phyloP scores from a whole-genome alignment of 2,888 invertebrate genomes.

The Cantharis flavilabris region DNA sequence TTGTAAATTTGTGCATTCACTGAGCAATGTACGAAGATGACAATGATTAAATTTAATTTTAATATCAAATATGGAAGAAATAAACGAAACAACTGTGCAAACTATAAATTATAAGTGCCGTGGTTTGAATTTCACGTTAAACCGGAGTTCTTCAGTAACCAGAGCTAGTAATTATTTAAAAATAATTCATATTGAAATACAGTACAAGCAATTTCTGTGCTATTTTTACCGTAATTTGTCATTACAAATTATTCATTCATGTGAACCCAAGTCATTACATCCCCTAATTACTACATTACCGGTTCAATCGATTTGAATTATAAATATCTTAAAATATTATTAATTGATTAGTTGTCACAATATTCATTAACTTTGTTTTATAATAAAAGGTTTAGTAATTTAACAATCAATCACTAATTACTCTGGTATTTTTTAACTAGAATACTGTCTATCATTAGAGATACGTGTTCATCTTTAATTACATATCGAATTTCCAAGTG shows the following conservation, averaged over 20 bases:
- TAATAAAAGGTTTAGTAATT: neutral
- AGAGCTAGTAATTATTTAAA: no score
- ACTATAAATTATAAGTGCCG: neutral
- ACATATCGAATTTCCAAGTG: neutral
- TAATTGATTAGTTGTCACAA: neutral
- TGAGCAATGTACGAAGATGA: neutral
- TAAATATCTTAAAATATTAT: neutral
- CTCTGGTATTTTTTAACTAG: neutral
- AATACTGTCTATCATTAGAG: neutral
- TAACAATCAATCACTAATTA: neutral
- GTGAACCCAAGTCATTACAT: no score
- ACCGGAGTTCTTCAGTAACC: no score
- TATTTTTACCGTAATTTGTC: no score
- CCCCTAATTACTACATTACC: no score
- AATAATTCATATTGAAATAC: no score
- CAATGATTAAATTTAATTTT: neutral
- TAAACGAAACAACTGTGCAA: no score
- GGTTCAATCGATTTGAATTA: neutral
- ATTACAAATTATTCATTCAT: no score
- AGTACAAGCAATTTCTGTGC: no score
- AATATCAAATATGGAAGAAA: neutral
- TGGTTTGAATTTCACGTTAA: neutral
- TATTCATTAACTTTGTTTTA: neutral
- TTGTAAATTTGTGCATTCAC: neutral
- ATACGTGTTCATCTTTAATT: neutral